These are phyloP conservation scores for Drosophila nr. perissopoda DNA, from an alignment of 2,888 invertebrate genomes.

Conservation along the genomic window DNA sequence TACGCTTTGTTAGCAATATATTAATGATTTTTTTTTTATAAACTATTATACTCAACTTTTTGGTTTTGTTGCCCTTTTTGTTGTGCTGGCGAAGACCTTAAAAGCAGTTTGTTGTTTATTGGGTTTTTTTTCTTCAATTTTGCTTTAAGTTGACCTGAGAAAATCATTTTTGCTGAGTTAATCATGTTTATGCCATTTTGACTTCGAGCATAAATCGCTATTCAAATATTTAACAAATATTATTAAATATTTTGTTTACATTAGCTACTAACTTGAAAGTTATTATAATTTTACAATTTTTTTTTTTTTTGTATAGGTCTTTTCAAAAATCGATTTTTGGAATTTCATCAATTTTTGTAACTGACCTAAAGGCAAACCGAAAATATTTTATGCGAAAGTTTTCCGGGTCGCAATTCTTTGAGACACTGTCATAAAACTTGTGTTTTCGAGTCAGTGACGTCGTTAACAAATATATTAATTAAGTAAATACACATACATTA, in stretches of 20 bases:
- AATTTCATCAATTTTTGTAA: background rate
- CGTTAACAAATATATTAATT: background rate
- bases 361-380: background rate
- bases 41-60: conserved; percentile 35
- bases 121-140: background rate
- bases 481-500: background rate
- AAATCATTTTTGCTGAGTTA: conserved; percentile 29
- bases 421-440: background rate
- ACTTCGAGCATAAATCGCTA: conserved; percentile 4
- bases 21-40: conserved; percentile 21
- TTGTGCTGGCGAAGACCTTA: conserved; percentile 23
- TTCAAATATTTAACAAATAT: conserved; percentile 21
- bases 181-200: conserved; percentile 23
- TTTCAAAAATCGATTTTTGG: background rate
- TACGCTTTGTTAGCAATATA: conserved; percentile 37
- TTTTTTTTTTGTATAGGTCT: too few relatives aligned
- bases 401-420: background rate
- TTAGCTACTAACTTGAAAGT: background rate
- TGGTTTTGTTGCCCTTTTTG: conserved; percentile 16
- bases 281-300: too few relatives aligned
- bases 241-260: conserved; percentile 11
- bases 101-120: conserved; percentile 7
- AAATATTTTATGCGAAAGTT: background rate
- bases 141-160: conserved; percentile 9
- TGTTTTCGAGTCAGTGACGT: background rate